Conservation (phyloP, 2,797 vertebrate species). For the Synanceia verrucosa region DNA sequence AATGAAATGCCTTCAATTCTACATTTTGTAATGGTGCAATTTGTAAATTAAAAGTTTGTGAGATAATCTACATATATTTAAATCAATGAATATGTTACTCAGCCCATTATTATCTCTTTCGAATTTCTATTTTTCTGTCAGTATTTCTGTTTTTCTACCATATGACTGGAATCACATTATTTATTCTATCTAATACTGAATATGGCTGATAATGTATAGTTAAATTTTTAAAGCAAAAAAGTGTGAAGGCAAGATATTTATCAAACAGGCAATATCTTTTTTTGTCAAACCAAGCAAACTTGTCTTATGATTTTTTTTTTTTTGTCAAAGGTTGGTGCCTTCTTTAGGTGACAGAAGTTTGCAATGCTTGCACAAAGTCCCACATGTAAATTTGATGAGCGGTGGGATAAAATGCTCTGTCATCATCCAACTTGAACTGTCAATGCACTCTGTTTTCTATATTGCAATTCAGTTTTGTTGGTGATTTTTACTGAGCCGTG, state of each 20-base stretch:
- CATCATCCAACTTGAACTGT: conserved; percentile 39
- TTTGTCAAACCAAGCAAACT: conserved; percentile 26
- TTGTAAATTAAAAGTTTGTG: conserved; percentile 48
- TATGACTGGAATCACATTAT: conserved; percentile 52
- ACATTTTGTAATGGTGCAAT: conserved; percentile 48
- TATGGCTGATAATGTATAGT: conserved; percentile 11
- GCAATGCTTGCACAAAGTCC: conserved; percentile 65
- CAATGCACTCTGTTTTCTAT: conserved; percentile 40
- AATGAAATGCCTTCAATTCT: conserved; percentile 48
- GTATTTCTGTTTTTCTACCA: conserved; percentile 62
- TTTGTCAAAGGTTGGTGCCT: conserved; percentile 58
- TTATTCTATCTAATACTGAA: conserved; percentile 53
- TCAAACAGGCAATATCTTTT: conserved; percentile 33
- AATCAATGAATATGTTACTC: conserved; percentile 20
- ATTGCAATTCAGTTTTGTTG: conserved; percentile 57
- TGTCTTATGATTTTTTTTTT: conserved; percentile 13
- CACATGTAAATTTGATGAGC: conserved; percentile 30
- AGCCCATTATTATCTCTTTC: conserved; percentile 7
- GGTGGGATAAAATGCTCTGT: conserved; percentile 41
- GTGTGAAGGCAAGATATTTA: conserved; percentile 29
- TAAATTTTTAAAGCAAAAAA: conserved; percentile 20
- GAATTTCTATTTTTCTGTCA: conserved; percentile 48
- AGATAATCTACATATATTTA: conserved; percentile 37
- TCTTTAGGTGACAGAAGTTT: conserved; percentile 53
- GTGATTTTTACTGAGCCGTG: conserved; percentile 66